Percentiles rank a stretch among this genome's conserved stretches.
phyloP scores from a whole-genome alignment of 2,797 vertebrate species.

The Enteromius trimaculatus region DNA sequence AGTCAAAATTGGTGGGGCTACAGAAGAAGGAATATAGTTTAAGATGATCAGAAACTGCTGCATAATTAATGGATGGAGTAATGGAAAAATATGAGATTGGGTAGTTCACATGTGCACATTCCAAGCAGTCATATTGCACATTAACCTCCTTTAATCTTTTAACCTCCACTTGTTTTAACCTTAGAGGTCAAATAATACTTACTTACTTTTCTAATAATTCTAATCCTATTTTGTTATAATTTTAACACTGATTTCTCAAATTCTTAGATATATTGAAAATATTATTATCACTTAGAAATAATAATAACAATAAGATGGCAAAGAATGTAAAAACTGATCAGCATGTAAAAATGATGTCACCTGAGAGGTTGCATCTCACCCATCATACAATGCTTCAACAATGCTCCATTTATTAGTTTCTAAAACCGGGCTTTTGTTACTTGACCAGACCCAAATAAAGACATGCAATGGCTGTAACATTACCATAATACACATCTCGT shows the following conservation, averaged over 20 bases:
- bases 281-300: not conserved
- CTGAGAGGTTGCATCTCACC: slow-evolving; percentile 3
- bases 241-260: not conserved
- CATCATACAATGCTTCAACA: not conserved
- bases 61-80: not conserved
- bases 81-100: not conserved
- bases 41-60: not conserved
- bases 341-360: not conserved
- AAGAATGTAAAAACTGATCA: not conserved
- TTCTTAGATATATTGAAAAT: not conserved
- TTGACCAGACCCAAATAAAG: slow-evolving; percentile 8
- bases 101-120: not conserved
- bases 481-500: slow-evolving; percentile 69
- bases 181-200: not conserved
- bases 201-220: not conserved
- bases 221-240: not conserved
- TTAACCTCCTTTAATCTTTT: not conserved
- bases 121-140: not conserved
- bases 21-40: not conserved
- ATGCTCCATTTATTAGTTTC: slow-evolving; percentile 14
- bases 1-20: not conserved
- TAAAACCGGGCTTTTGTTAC: slow-evolving; percentile 15
- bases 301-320: not conserved
- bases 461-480: slow-evolving; percentile 59
- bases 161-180: not conserved